Evolutionary conservation across 2,888 invertebrate species (phyloP).

Genomic region (Zygogramma bicolorata): DNA sequence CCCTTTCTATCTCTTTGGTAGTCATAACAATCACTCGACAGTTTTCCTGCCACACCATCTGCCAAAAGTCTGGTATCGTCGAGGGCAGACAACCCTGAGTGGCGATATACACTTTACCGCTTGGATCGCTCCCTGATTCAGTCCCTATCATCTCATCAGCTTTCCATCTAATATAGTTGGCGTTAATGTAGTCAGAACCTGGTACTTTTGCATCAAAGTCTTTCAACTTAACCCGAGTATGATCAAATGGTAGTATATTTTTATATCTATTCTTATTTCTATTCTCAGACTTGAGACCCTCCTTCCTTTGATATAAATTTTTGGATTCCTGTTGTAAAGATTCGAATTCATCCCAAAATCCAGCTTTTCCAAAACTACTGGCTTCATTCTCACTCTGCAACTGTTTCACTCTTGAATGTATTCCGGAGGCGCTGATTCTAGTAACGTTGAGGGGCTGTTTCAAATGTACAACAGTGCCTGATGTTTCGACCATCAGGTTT

Average conservation of each 20-base stretch:
- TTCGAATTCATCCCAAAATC: constrained; percentile 99
- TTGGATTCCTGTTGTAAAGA: constrained; percentile 95
- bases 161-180: constrained; percentile 88
- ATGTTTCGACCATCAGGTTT: constrained; percentile 98
- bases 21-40: constrained; percentile 99
- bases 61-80: constrained; percentile 90
- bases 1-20: constrained; percentile 96
- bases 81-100: constrained; percentile 94
- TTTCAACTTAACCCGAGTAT: constrained; percentile 90
- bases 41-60: constrained; percentile 99
- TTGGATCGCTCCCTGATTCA: constrained; percentile 63
- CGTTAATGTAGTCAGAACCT: constrained; percentile 96
- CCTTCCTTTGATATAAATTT: constrained; percentile 92
- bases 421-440: constrained; percentile 88
- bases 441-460: constrained; percentile 98
- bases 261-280: constrained; percentile 97
- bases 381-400: constrained; percentile 88
- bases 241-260: constrained; percentile 98
- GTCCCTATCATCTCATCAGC: constrained; percentile 68
- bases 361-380: constrained; percentile 81
- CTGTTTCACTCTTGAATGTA: constrained; percentile 92
- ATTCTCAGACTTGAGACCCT: constrained; percentile 94
- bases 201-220: constrained; percentile 77
- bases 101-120: constrained; percentile 85
- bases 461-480: constrained; percentile 93